Evolutionary conservation across 2,113 vertebrate genomes (phyloP), one percentile per base, ranked within the genome.

Genomic region (Malurus alboscapulatus): DNA sequence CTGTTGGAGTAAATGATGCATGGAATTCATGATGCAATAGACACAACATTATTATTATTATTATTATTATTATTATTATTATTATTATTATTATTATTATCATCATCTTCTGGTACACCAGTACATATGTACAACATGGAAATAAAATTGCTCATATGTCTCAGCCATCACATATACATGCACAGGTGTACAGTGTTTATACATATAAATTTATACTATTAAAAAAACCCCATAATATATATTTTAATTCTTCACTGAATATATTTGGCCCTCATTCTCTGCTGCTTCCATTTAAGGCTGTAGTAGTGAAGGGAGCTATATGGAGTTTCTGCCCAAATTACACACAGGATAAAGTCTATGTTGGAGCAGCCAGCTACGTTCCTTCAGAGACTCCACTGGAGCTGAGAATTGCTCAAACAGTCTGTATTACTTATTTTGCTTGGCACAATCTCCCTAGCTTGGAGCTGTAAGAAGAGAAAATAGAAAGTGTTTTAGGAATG

Each of bases 371-470:
- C 84, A 92, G 87, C 71, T 90, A 42, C 83, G 89, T 92, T 93
- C 74, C 82, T 91, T 94, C 84, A 85, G 93, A 93, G 86, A 92
- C 76, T 94, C 61, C 57, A 78, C 45, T 90, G 75, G 22, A 96
- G 83, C 88, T 93, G 90, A 88, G 90, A 95, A 63, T 73, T 89
- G 89, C 93, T 90, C 71, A 54, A 88, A 81, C 84, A 76, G 84
- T 87, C 95, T 96, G 67, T 84, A 90, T 91, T 92, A 91, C 91
- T 91, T 95, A 74, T 95, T 96, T 95, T 87, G 38, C 72, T 96
- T 96, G 96, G 93, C 96, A 93, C 68, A 74, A 22, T 34, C 75
- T 90, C 92, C 58, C 36, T 29, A 89, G 62, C 75, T 85, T 73
- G 63, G 59, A 93, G 67, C 74, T 87, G 81, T 55, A 89, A 87